Evolutionary conservation across 2,888 invertebrate genomes (phyloP).

Genomic region (Leucozona laternaria): DNA sequence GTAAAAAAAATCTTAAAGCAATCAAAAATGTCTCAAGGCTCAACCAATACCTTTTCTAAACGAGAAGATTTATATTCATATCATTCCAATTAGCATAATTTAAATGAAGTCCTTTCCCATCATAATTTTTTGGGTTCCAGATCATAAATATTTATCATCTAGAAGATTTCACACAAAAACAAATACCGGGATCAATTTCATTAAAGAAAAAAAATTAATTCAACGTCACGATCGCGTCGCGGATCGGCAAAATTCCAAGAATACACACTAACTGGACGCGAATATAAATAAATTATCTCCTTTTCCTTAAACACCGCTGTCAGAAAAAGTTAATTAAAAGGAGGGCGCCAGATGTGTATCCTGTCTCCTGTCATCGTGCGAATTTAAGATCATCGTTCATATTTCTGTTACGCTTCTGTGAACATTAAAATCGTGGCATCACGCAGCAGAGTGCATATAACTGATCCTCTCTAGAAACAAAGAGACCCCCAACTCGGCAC

Average conservation of each 20-base stretch:
- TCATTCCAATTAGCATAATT: conserved; percentile 62
- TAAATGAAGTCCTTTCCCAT: conserved; percentile 62
- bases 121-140: conserved; percentile 45
- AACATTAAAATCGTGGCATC: neutral
- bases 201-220: conserved; percentile 2
- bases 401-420: conserved; percentile 43
- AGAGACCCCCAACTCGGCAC: conserved; percentile 61
- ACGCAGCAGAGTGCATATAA: conserved; percentile 10
- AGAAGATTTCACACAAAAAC: conserved; percentile 57
- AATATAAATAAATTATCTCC: conserved; percentile 56
- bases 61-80: conserved; percentile 39
- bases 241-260: conserved; percentile 62
- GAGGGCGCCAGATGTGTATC: conserved; percentile 75
- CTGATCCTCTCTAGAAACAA: conserved; percentile 41
- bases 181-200: conserved; percentile 36
- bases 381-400: conserved; percentile 63
- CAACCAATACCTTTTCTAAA: neutral
- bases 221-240: conserved; percentile 45
- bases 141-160: conserved; percentile 68
- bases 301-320: conserved; percentile 64
- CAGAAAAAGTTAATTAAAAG: conserved; percentile 70
- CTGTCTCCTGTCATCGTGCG: conserved; percentile 74
- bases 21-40: neutral
- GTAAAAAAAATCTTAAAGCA: neutral
- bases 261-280: conserved; percentile 67